A percentile compares a stretch with the other conserved stretches of the same genome.
Evolutionary conservation across 2,113 vertebrate genomes (phyloP).

Genomic region (Epinephelus cyanopodus): DNA sequence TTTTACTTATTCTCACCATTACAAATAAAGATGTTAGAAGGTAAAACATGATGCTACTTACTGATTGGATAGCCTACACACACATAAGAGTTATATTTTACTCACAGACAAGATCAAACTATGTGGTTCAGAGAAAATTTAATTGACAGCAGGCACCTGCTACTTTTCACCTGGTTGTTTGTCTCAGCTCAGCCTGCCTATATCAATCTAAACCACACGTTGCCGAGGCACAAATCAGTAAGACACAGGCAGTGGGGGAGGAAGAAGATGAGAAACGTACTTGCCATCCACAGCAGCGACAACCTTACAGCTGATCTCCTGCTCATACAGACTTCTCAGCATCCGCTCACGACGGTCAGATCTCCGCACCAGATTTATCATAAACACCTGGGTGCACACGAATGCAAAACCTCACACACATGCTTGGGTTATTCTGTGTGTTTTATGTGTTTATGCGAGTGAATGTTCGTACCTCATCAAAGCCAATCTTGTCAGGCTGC

Average conservation of each 20-base stretch:
- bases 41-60: slow-evolving; percentile 5
- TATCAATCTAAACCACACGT: slow-evolving; percentile 44
- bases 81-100: not conserved
- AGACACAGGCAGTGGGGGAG: slow-evolving; percentile 36
- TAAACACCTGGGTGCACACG: slow-evolving; percentile 73
- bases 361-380: slow-evolving; percentile 92
- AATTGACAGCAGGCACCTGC: slow-evolving; percentile 24
- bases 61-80: not conserved
- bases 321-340: slow-evolving; percentile 85
- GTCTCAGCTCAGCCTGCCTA: slow-evolving; percentile 45
- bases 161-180: slow-evolving; percentile 53
- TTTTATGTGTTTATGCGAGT: slow-evolving; percentile 7
- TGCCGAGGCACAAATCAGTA: slow-evolving; percentile 45
- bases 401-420: slow-evolving; percentile 41
- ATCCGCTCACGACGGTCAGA: slow-evolving; percentile 89
- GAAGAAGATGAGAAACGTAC: slow-evolving; percentile 82
- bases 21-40: slow-evolving; percentile 8
- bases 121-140: slow-evolving; percentile 17
- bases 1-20: not conserved
- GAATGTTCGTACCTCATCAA: slow-evolving; percentile 87
- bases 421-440: slow-evolving; percentile 1
- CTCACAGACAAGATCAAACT: not conserved
- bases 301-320: slow-evolving; percentile 87
- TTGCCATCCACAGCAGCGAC: slow-evolving; percentile 91
- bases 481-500: slow-evolving; percentile 88